Evolutionary conservation across 2,113 vertebrate species (phyloP), one percentile per base, ranked within the genome.

Genomic region (Heloderma charlesbogerti): DNA sequence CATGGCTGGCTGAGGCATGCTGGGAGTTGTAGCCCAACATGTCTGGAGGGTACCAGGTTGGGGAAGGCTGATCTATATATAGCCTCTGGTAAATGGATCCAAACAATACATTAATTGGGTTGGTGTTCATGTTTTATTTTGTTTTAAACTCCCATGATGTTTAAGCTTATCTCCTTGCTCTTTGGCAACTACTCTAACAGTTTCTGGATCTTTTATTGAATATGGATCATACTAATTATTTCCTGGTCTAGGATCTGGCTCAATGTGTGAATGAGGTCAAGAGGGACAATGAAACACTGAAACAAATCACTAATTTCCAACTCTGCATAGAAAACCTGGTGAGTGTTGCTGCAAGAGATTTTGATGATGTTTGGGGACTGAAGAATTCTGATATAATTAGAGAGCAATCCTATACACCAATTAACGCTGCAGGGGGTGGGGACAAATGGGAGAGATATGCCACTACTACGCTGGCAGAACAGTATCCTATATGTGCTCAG

Each of bases 221-320:
- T 43, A 25, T 4, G 25, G 25, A 34, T 40, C 51, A 43, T 29
- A 31, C 51, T 77, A 4, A 3, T 74, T 83, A 6, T n/a, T 16
- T 1, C 45, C 45, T 80, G 8, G 43, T 20, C 31, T 93, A 99
- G 98, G 98, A 99, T 95, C 92, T 99, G 95, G 98, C 98, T 0
- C 98, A 99, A 94, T 98, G 98, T 75, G 98, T 99, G 54, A 99
- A 99, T 2, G 98, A 99, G 92, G 98, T 99, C 93, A 99, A 99
- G 95, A 96, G 98, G 43, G 98, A 99, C 96, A 99, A 99, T 22
- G 98, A 99, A 96, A 98, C 98, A 27, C 95, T 99, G 95, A 95
- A 96, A 93, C 98, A 99, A 95, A 98, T 99, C 94, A 99, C 98
- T 51, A 97, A 96, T 69, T 98, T 99, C 95, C 98, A 99, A 97